Evolutionary conservation across 1,140 invertebrate genomes (phyloP), one percentile per base, ranked within the genome.

Genomic region (Homalodisca vitripennis): DNA sequence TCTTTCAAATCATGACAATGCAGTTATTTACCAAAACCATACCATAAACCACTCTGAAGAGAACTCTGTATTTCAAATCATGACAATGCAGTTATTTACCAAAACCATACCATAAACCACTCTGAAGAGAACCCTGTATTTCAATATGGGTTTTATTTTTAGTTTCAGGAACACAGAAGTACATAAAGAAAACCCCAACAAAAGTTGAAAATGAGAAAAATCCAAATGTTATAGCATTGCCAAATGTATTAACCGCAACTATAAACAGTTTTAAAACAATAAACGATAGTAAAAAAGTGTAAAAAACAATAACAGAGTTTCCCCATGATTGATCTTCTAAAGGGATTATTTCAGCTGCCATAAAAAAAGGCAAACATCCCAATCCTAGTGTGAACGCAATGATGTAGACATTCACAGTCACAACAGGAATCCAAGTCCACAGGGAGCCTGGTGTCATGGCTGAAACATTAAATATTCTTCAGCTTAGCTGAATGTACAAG

Each of bases 101-200:
- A n/a, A n/a, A n/a, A n/a, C n/a, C n/a, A 41, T 10, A 41, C 34
- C 34, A 41, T 10, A 41, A 6, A 6, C 34, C 34, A 17, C 6
- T 6, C 34, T 41, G 6, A 41, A 41, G 6, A 41, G 34, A 41
- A 17, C 34, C 17, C 34, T 41, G 34, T 10, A 41, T 41, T 41
- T 41, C 34, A 6, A 17, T 17, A 6, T 10, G 6, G 79, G 84
- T 89, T 78, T 92, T 94, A 1, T 95, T 95, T 78, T 94, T 95
- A 0, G 95, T 98, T 83, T 98, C 96, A 0, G 93, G 93, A n/a
- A 98, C 84, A 31, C 89, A 79, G 34, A 92, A 82, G 46, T 85
- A 86, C 14, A 91, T 86, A 76, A 93, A 93, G 17, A 90, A 73
- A 0, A 90, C 84, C 0, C 89, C 91, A 1, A 86, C 1, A 0